phyloP scores from a whole-genome alignment of 2,797 vertebrate genomes.

The Pseudochirops corinnae region DNA sequence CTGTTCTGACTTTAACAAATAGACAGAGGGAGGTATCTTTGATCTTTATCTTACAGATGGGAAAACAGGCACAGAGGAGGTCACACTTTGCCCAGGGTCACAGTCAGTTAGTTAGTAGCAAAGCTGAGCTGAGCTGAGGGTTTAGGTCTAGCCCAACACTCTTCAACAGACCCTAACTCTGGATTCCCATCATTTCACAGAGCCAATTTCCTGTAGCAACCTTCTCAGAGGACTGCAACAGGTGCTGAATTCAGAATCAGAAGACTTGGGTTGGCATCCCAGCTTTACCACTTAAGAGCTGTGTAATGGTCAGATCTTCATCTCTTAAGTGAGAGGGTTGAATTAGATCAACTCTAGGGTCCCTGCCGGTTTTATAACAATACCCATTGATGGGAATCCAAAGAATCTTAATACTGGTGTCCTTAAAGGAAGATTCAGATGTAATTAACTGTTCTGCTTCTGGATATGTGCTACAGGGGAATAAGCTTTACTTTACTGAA shows the following conservation, averaged over 20 bases:
- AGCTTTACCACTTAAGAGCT: neutral
- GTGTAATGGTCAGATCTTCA: neutral
- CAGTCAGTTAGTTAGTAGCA: neutral
- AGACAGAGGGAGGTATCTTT: neutral
- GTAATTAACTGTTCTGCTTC: neutral
- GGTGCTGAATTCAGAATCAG: neutral
- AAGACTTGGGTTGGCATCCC: neutral
- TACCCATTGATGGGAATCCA: neutral
- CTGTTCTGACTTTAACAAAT: conserved; percentile 3
- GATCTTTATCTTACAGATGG: neutral
- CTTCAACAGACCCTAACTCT: neutral
- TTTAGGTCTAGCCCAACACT: neutral
- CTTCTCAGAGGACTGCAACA: neutral
- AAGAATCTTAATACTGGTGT: neutral
- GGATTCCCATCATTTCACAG: neutral
- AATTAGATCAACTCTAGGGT: neutral
- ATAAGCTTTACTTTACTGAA: neutral
- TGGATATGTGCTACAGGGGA: neutral
- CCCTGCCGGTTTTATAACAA: neutral
- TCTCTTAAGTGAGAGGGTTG: neutral
- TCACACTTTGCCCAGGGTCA: neutral
- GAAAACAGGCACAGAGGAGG: neutral
- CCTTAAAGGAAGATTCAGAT: neutral
- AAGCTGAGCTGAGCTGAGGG: neutral
- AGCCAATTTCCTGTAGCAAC: neutral